Evolutionary conservation across 2,888 invertebrate species (phyloP).

Genomic region (Scaptomyza cyrtandrae): DNA sequence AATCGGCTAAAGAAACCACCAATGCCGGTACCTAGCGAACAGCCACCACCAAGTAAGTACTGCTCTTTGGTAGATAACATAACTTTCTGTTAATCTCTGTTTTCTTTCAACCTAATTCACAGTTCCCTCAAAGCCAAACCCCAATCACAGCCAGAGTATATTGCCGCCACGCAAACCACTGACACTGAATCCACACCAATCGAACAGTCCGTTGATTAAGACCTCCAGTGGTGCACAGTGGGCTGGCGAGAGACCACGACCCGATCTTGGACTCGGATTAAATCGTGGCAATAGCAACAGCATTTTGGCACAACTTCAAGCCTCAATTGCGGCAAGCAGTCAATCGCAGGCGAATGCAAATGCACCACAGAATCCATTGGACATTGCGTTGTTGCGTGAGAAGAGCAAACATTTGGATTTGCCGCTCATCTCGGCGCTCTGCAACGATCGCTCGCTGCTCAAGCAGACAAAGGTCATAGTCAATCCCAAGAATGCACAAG

Average conservation of each 20-base stretch:
- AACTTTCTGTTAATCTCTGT: not conserved
- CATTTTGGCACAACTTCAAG: slow-evolving; percentile 81
- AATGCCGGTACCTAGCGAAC: slow-evolving; percentile 85
- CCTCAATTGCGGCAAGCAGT: slow-evolving; percentile 67
- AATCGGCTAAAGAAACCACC: slow-evolving; percentile 84
- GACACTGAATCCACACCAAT: slow-evolving; percentile 72
- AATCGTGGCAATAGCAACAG: slow-evolving; percentile 74
- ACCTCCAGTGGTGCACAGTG: slow-evolving; percentile 82
- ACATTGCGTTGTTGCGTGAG: slow-evolving; percentile 93
- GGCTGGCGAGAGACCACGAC: slow-evolving; percentile 81
- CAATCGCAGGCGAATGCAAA: slow-evolving; percentile 44
- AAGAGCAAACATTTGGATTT: slow-evolving; percentile 95
- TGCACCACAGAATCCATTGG: slow-evolving; percentile 85
- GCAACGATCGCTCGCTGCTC: slow-evolving; percentile 95
- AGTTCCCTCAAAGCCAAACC: slow-evolving; percentile 83
- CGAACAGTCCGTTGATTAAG: slow-evolving; percentile 79
- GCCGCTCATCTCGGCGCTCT: slow-evolving; percentile 96
- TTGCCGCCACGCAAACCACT: slow-evolving; percentile 78
- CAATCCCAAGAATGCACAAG: slow-evolving; percentile 87
- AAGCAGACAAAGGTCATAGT: slow-evolving; percentile 95
- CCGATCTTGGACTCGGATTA: slow-evolving; percentile 66
- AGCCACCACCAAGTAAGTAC: slow-evolving; percentile 84
- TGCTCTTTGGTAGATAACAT: not conserved
- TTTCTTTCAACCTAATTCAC: slow-evolving; percentile 6
- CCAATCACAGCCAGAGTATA: slow-evolving; percentile 53